Evolutionary conservation across 2,113 vertebrate genomes (phyloP).

Genomic region (Sigmodon hispidus): DNA sequence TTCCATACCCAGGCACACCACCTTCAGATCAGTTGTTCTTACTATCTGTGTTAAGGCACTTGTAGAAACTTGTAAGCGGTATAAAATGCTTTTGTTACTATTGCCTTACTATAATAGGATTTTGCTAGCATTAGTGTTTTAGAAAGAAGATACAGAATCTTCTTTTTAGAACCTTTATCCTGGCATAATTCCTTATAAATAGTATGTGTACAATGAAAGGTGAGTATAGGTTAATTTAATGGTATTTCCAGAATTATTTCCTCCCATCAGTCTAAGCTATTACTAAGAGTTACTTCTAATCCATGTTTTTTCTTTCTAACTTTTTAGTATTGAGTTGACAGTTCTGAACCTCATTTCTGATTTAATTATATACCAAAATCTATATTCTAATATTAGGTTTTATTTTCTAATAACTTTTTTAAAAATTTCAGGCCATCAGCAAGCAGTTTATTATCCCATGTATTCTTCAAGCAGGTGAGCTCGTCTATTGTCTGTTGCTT

Average conservation of each 20-base stretch:
- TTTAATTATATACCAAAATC: not conserved
- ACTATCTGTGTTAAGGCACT: constrained; percentile 38
- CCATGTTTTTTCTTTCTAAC: constrained; percentile 30
- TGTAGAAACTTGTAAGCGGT: constrained; percentile 51
- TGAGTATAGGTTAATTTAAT: constrained; percentile 22
- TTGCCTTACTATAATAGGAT: constrained; percentile 3
- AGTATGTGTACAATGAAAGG: constrained; percentile 26
- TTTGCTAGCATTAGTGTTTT: constrained; percentile 16
- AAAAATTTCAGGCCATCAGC: constrained; percentile 92
- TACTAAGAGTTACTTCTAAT: constrained; percentile 27
- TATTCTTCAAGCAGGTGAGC: constrained; percentile 96
- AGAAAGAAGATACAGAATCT: not conserved
- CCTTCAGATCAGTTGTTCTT: not conserved
- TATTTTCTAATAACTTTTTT: constrained; percentile 65
- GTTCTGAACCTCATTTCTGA: constrained; percentile 45
- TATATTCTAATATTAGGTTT: constrained; percentile 15
- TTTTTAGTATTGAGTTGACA: constrained; percentile 25
- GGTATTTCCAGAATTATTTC: constrained; percentile 1
- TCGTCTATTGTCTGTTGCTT: constrained; percentile 42
- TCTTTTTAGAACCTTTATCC: constrained; percentile 25
- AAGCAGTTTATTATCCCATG: constrained; percentile 91
- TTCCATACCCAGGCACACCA: not conserved
- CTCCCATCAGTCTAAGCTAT: not conserved
- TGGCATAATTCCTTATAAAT: constrained; percentile 1
- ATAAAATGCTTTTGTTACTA: constrained; percentile 31